A percentile compares a stretch with the other conserved stretches of the same genome.
phyloP scores from a whole-genome alignment of 2,797 vertebrate genomes.

The Pempheris klunzingeri region DNA sequence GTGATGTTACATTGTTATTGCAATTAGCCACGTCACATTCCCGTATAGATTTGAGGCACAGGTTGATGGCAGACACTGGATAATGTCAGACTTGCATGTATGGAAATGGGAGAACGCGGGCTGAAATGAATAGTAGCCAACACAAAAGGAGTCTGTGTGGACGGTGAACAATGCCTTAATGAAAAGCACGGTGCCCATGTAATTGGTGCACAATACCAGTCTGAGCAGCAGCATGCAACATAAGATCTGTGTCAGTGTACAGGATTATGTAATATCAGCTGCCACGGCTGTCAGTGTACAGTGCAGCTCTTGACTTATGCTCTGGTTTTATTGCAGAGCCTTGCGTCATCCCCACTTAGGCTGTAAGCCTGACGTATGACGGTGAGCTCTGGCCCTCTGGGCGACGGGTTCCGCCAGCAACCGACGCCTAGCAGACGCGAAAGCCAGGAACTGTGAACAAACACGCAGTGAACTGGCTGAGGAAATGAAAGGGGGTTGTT shows the following conservation, averaged over 20 bases:
- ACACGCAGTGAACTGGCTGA: constrained; percentile 9
- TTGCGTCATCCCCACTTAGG: constrained; percentile 65
- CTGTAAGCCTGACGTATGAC: constrained; percentile 15
- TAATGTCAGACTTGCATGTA: constrained; percentile 26
- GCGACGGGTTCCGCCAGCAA: constrained; percentile 5
- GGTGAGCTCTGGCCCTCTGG: constrained; percentile 9
- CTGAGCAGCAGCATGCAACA: constrained; percentile 50
- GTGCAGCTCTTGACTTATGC: constrained; percentile 39
- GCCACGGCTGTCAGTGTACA: constrained; percentile 49
- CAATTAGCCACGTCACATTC: not conserved
- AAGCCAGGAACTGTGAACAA: constrained; percentile 7
- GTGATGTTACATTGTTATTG: not conserved
- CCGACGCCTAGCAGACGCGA: not conserved
- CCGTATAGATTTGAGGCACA: constrained; percentile 34
- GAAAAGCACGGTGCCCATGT: constrained; percentile 54
- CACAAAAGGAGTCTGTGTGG: constrained; percentile 56
- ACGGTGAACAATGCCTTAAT: constrained; percentile 62
- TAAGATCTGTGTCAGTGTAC: constrained; percentile 61
- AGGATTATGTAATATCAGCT: constrained; percentile 75
- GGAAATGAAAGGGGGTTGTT: constrained; percentile 5
- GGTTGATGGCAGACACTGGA: constrained; percentile 2
- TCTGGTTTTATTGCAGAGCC: constrained; percentile 56
- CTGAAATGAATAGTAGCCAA: constrained; percentile 27
- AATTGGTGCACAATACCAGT: constrained; percentile 64
- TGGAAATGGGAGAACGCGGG: constrained; percentile 12